Conservation (phyloP, 53 echinoderm and acorn worm species). For the Holothuria scabra region DNA sequence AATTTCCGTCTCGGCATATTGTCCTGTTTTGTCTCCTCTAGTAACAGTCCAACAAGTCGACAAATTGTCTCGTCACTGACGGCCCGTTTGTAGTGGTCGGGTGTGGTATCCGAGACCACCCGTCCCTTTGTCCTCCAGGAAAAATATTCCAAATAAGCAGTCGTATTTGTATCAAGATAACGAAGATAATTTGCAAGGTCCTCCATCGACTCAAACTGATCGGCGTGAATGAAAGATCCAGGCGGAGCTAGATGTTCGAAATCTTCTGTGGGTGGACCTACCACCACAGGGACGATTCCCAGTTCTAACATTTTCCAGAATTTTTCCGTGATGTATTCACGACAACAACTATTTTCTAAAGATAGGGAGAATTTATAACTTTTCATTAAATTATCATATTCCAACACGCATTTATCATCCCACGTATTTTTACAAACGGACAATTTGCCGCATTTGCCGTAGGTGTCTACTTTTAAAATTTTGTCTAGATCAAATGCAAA, state of each 20-base stretch:
- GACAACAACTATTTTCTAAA: slow-evolving; percentile 12
- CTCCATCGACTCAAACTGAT: slow-evolving; percentile 14
- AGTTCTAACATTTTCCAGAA: slow-evolving; percentile 13
- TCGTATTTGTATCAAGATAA: slow-evolving; percentile 11
- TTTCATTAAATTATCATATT: slow-evolving; percentile 10
- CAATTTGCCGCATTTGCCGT: slow-evolving; percentile 30
- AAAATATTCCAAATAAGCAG: slow-evolving; percentile 13
- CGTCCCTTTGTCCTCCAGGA: slow-evolving; percentile 1
- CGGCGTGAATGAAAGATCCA: slow-evolving; percentile 30
- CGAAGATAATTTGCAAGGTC: slow-evolving; percentile 20
- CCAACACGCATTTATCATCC: slow-evolving; percentile 1
- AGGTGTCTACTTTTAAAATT: slow-evolving; percentile 9
- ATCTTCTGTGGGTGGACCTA: slow-evolving; percentile 22
- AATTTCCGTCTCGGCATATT: no score
- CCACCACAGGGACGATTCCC: slow-evolving; percentile 24
- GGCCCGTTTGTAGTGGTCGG: no score
- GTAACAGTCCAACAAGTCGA: no score
- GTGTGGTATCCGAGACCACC: no score
- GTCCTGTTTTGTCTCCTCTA: no score
- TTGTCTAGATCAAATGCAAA: slow-evolving; percentile 6
- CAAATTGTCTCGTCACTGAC: no score
- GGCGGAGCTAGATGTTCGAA: slow-evolving; percentile 19
- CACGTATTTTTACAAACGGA: neutral
- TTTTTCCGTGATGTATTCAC: slow-evolving; percentile 13
- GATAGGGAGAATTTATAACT: neutral